Base-by-base conservation (phyloP, 2,888 invertebrate species). In the Cantharis rufa region DNA sequence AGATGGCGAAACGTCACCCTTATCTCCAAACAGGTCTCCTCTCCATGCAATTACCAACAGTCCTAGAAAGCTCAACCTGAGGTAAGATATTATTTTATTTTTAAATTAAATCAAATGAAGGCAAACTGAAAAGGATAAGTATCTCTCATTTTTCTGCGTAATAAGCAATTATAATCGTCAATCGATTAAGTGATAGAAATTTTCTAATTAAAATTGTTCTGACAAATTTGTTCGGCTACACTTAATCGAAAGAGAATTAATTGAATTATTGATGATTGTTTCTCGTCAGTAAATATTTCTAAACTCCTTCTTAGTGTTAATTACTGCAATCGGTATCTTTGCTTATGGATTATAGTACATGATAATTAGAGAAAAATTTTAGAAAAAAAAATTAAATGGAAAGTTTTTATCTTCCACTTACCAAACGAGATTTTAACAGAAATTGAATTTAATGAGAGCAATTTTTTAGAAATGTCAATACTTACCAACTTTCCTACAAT, bases 1-100 rank as follows among this genome's bases (percentile, higher is more conserved):
- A 48, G 96, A 96, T 76, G 92, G 93, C 28, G 90, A 90, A 84
- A 90, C 91, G 10, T 92, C 92, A 5, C 90, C 92, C 0, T 91
- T 92, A 69, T 93, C 92, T 24, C 93, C 91, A 74, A 93, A 91
- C 84, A 89, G 87, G 85, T 90, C 92, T 18, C 92, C 93, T 0
- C 86, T 91, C 71, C 90, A 91, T 70, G 89, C 87, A 70, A 74
- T 80, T 10, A 81, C 82, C 13, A 87, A 86, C 79, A 94, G 94
- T 86, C 94, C 94, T 0, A 89, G 93, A 79, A 94, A 93, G 88
- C 92, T 91, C 85, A 91, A 89, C 87, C 86, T 86, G 76, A 88
- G 88, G 89, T 89, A 83, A 81, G 75, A 77, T 76, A 71, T 48
- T n/a, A 48, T 48, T 48, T 48, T n/a, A 48, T 48, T n/a, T 32